A percentile compares a stretch with the other conserved stretches of the same genome.
Conservation (phyloP, 64 coral and sea anemone species). For the Cladopsammia gracilis region DNA sequence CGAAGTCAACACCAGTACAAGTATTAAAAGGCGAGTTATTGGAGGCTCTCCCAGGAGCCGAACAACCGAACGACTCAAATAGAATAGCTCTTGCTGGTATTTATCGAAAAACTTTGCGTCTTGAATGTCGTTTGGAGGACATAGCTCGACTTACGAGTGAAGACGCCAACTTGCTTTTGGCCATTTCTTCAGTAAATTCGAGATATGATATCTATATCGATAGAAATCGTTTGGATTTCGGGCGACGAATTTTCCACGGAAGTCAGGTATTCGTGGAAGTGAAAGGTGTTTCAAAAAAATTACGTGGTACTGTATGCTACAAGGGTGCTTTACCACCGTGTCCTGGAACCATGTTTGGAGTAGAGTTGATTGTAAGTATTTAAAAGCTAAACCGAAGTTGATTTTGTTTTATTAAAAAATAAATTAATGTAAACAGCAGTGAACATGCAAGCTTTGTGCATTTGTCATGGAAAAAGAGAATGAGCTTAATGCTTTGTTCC, state of each 20-base stretch:
- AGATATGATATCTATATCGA: slow-evolving; percentile 51
- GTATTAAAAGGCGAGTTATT: slow-evolving; percentile 74
- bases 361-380: slow-evolving; percentile 60
- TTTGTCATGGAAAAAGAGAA: no score
- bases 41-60: slow-evolving; percentile 45
- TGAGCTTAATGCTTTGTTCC: no score
- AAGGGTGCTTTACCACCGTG: slow-evolving; percentile 58
- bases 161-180: slow-evolving; percentile 77
- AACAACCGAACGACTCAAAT: slow-evolving; percentile 40
- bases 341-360: slow-evolving; percentile 84
- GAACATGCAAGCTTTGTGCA: no score
- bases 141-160: slow-evolving; percentile 55
- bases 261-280: slow-evolving; percentile 73
- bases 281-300: neutral
- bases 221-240: slow-evolving; percentile 57
- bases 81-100: slow-evolving; percentile 41
- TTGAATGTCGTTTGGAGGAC: slow-evolving; percentile 41
- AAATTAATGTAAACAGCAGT: no score
- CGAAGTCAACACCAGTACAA: neutral
- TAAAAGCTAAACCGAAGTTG: no score
- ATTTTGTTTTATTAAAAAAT: no score
- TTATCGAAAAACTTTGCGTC: neutral
- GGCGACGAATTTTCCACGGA: slow-evolving; percentile 37
- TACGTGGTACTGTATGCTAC: slow-evolving; percentile 71
- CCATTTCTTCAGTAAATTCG: slow-evolving; percentile 41